Conservation (phyloP, 2,113 vertebrate species). For the Siphamia tubifer region DNA sequence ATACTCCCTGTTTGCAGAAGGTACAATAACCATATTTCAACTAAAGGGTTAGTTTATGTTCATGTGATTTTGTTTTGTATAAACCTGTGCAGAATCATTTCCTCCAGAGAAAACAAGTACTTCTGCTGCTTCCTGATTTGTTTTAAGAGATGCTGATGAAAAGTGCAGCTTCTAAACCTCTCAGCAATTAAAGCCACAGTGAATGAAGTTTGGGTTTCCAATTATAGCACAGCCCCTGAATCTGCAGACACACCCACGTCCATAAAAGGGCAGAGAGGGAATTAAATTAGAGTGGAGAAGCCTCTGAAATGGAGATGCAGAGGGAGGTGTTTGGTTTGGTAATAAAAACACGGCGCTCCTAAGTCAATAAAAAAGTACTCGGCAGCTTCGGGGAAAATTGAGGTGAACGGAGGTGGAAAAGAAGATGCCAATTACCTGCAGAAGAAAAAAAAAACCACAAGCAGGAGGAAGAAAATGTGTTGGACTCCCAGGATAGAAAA, state of each 20-base stretch:
- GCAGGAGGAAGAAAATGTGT: no score
- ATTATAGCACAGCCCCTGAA: slow-evolving; percentile 37
- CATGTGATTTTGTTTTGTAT: no score
- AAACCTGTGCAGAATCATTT: no score
- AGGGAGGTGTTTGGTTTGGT: slow-evolving; percentile 29
- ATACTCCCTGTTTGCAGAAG: no score
- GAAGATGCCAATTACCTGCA: slow-evolving; percentile 34
- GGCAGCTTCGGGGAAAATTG: slow-evolving; percentile 14
- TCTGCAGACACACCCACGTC: slow-evolving; percentile 13
- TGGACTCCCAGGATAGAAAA: no score
- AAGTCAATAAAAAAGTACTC: slow-evolving; percentile 28
- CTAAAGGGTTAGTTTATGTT: no score
- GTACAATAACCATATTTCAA: no score
- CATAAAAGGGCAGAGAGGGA: slow-evolving; percentile 36
- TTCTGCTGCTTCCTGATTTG: no score
- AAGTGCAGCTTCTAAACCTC: slow-evolving; percentile 23
- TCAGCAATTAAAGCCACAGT: slow-evolving; percentile 46
- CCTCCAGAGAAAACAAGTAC: no score
- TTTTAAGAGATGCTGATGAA: no score
- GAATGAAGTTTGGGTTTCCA: slow-evolving; percentile 65
- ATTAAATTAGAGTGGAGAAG: slow-evolving; percentile 37
- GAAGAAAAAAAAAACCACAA: not conserved
- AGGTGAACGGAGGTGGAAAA: slow-evolving; percentile 8
- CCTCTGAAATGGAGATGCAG: slow-evolving; percentile 32
- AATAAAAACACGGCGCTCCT: slow-evolving; percentile 42